A percentile compares a stretch with the other conserved stretches of the same genome.
These are phyloP conservation scores for Drosophila antonietae DNA, from an alignment of 2,888 invertebrate genomes.

Conservation along the genomic window DNA sequence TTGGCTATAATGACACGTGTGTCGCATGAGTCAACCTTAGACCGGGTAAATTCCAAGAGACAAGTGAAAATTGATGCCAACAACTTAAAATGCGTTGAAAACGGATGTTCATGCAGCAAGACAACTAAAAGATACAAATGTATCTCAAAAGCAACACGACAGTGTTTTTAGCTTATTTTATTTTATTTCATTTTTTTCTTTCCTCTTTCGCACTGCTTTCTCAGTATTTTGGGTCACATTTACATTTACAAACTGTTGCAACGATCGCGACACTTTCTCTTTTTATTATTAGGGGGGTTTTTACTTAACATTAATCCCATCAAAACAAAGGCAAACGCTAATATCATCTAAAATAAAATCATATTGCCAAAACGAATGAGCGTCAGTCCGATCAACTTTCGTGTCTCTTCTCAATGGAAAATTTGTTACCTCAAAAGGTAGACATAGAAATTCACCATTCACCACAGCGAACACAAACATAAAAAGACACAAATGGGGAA, in stretches of 20 bases:
- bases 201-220: constrained; percentile 49
- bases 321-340: constrained; percentile 44
- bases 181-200: constrained; percentile 13
- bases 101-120: constrained; percentile 32
- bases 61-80: constrained; percentile 35
- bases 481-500: constrained; percentile 16
- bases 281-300: constrained; percentile 42
- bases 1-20: constrained; percentile 9
- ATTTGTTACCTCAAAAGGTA: constrained; percentile 24
- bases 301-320: constrained; percentile 40
- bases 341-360: constrained; percentile 19
- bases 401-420: constrained; percentile 27
- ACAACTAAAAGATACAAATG: constrained; percentile 48
- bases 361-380: constrained; percentile 21
- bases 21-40: constrained; percentile 33
- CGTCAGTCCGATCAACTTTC: constrained; percentile 16
- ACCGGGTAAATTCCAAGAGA: constrained; percentile 13
- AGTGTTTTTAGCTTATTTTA: constrained; percentile 11
- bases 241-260: constrained; percentile 61
- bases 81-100: constrained; percentile 19
- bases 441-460: constrained; percentile 49
- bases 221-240: constrained; percentile 60
- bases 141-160: constrained; percentile 33
- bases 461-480: constrained; percentile 4
- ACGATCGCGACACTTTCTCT: constrained; percentile 70